Percentiles rank a stretch among this genome's conserved stretches.
phyloP scores from a whole-genome alignment of 2,113 vertebrate species.

The Cebidichthys violaceus region DNA sequence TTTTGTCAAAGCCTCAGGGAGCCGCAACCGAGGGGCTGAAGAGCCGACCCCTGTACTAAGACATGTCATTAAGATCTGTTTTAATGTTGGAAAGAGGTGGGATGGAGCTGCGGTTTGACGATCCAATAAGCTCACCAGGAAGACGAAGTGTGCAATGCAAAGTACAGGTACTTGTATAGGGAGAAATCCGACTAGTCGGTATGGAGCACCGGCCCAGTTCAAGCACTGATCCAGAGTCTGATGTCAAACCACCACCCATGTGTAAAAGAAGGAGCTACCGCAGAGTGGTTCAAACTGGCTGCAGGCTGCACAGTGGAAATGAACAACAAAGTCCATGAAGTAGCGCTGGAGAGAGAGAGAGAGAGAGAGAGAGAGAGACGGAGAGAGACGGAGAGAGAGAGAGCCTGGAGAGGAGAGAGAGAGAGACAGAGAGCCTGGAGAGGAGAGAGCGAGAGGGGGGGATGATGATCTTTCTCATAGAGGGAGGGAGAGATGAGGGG shows the following conservation, averaged over 20 bases:
- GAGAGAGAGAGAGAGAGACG: neutral
- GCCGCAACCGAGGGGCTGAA: too few species aligned
- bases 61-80: neutral
- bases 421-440: neutral
- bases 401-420: conserved; percentile 4
- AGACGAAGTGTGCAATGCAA: neutral
- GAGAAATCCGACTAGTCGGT: neutral
- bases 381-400: neutral
- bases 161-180: neutral
- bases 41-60: neutral
- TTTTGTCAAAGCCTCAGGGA: too few species aligned
- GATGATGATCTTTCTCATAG: neutral
- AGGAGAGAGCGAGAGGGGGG: neutral
- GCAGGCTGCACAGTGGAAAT: conserved; percentile 11
- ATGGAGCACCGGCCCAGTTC: neutral
- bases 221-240: conserved; percentile 16
- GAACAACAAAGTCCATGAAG: conserved; percentile 2
- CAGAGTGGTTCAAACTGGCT: conserved; percentile 25
- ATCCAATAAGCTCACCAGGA: neutral
- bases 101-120: neutral
- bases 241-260: neutral
- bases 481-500: neutral
- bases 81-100: neutral
- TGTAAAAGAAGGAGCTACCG: conserved; percentile 13
- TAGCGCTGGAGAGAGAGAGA: neutral